These are phyloP conservation scores for Sebastiscus tertius DNA, from an alignment of 2,797 vertebrate genomes.

Conservation along the genomic window DNA sequence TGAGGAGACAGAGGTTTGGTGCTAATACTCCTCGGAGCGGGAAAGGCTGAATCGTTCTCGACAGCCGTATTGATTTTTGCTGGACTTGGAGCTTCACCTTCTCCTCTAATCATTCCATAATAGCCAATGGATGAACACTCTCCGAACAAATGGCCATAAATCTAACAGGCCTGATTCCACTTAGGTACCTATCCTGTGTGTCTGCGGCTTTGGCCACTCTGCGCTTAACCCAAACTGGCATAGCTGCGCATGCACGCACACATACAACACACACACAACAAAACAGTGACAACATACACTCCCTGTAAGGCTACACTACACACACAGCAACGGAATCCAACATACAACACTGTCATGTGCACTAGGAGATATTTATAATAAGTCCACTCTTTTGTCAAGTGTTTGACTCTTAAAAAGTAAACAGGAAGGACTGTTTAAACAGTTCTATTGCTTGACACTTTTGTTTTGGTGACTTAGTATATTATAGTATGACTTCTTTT, in stretches of 20 bases:
- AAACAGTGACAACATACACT: slow-evolving; percentile 36
- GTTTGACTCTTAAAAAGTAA: slow-evolving; percentile 45
- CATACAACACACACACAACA: slow-evolving; percentile 45
- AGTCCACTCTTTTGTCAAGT: slow-evolving; percentile 42
- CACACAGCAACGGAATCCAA: slow-evolving; percentile 30
- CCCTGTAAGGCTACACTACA: slow-evolving; percentile 22
- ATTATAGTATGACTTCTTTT: slow-evolving; percentile 27
- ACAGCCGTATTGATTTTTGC: slow-evolving; percentile 99
- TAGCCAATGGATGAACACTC: slow-evolving; percentile 99
- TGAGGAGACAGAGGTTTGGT: slow-evolving; percentile 88
- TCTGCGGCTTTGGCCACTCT: slow-evolving; percentile 82
- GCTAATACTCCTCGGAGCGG: slow-evolving; percentile 87
- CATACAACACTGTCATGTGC: slow-evolving; percentile 22
- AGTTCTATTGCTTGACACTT: slow-evolving; percentile 25
- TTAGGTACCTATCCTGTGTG: slow-evolving; percentile 87
- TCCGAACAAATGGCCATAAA: slow-evolving; percentile 98
- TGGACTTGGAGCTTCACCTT: slow-evolving; percentile 99
- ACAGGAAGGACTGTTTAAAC: slow-evolving; percentile 33
- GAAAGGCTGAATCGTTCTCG: slow-evolving; percentile 97
- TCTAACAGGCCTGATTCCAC: slow-evolving; percentile 91
- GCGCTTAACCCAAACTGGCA: slow-evolving; percentile 87
- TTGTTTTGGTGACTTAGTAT: background rate
- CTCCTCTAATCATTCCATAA: slow-evolving; percentile 99
- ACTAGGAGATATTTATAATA: slow-evolving; percentile 38
- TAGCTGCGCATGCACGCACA: slow-evolving; percentile 55